Evolutionary conservation across 2,113 vertebrate genomes (phyloP), one percentile per base, ranked within the genome.

Genomic region (Nothocercus julius): DNA sequence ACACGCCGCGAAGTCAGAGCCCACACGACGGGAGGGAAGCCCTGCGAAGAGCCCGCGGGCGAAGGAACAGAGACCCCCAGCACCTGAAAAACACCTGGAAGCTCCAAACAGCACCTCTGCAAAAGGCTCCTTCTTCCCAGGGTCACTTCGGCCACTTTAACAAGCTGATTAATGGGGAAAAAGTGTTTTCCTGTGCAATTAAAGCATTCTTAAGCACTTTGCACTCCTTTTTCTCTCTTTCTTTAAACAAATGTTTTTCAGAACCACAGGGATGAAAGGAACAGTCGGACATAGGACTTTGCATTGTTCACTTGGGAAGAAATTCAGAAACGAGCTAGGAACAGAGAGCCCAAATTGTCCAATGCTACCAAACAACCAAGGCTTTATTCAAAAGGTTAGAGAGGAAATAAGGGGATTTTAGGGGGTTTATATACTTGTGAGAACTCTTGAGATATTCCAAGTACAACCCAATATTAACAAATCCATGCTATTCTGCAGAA

Each of bases 391-490:
- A 67, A 27, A 49, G 4, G 34, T 18, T 12, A 25, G 27, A 16
- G 5, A 7, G 22, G 34, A 42, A 83, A 81, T 34, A 15, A 56
- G 32, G 22, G 70, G 36, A 34, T 36, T 40, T 40, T 7, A 69
- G 30, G 13, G 5, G 32, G n/a, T 69, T 28, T 66, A 47, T 1
- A 1, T 13, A 77, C 10, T 49, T 78, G 6, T 0, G 2, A 85
- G 18, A 87, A 79, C 22, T 27, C 67, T 54, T 25, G 20, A 56
- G 80, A 30, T 13, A 51, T 7, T 28, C 73, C 45, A 20, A 28
- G 2, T 51, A 4, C 0, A 0, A 56, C 42, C 56, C 68, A 53
- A 3, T 63, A 77, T 58, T 59, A 88, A 84, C 3, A 4, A 9
- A 9, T 2, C 13, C 9, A 6, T 12, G 56, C 22, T 28, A 38